phyloP scores from a whole-genome alignment of 2,888 invertebrate genomes.

The Metallyticus violacea region DNA sequence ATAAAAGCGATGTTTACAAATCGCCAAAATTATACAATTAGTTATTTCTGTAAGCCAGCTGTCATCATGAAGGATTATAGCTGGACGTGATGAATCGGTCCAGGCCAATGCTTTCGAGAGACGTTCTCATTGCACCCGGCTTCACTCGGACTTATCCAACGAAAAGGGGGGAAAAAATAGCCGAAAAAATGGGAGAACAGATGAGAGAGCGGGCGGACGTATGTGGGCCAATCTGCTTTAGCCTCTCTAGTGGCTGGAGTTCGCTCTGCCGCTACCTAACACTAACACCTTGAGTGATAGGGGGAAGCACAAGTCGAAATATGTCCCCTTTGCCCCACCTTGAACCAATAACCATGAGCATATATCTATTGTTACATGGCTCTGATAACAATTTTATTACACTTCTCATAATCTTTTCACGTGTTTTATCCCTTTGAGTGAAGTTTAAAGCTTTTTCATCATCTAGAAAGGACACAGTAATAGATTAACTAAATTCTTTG shows the following conservation, averaged over 20 bases:
- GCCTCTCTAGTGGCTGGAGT: background rate
- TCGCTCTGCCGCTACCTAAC: background rate
- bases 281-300: background rate
- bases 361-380: too few relatives aligned
- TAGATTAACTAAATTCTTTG: too few relatives aligned
- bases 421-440: too few relatives aligned
- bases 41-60: background rate
- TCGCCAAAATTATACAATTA: background rate
- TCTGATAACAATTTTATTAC: too few relatives aligned
- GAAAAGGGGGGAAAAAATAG: background rate
- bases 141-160: background rate
- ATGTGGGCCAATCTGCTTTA: background rate
- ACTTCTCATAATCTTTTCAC: too few relatives aligned
- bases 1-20: background rate
- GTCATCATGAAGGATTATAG: background rate
- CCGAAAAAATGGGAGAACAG: background rate
- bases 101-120: background rate
- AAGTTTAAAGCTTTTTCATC: too few relatives aligned
- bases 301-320: too few relatives aligned
- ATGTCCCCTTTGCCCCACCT: too few relatives aligned
- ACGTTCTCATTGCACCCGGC: background rate
- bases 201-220: background rate
- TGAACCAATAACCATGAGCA: too few relatives aligned
- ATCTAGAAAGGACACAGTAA: too few relatives aligned
- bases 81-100: background rate